phyloP scores from a whole-genome alignment of 2,888 invertebrate genomes.

The Watsonalla cultraria region DNA sequence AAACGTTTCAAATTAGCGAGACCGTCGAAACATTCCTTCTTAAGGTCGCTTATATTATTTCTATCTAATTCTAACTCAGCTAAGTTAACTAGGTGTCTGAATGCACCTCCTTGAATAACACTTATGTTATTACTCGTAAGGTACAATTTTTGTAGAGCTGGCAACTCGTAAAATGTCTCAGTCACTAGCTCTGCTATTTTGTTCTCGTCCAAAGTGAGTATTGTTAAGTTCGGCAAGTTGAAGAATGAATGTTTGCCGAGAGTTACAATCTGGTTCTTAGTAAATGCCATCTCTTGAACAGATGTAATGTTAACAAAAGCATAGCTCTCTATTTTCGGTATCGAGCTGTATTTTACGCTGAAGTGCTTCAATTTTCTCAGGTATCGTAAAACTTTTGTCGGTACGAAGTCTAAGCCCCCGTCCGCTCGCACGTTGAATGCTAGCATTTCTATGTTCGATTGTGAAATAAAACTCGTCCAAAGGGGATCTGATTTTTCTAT shows the following conservation, averaged over 20 bases:
- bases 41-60: slow-evolving; percentile 86
- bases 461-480: slow-evolving; percentile 86
- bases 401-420: slow-evolving; percentile 84
- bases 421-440: slow-evolving; percentile 85
- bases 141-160: slow-evolving; percentile 84
- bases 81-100: slow-evolving; percentile 84
- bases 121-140: slow-evolving; percentile 93
- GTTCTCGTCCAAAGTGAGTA: slow-evolving; percentile 86
- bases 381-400: slow-evolving; percentile 83
- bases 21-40: slow-evolving; percentile 87
- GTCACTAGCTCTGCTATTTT: slow-evolving; percentile 85
- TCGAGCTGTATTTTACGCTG: slow-evolving; percentile 85
- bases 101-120: slow-evolving; percentile 91
- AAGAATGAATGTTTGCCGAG: slow-evolving; percentile 85
- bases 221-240: slow-evolving; percentile 83
- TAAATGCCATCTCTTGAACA: slow-evolving; percentile 83
- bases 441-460: slow-evolving; percentile 83
- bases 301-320: slow-evolving; percentile 87
- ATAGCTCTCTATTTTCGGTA: slow-evolving; percentile 83
- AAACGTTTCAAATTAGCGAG: slow-evolving; percentile 84
- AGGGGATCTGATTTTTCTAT: slow-evolving; percentile 82
- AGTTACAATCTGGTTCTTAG: slow-evolving; percentile 83
- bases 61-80: slow-evolving; percentile 88
- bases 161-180: slow-evolving; percentile 86
- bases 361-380: slow-evolving; percentile 82